These are phyloP conservation scores for Pyrrhia umbra DNA, from an alignment of 2,888 invertebrate species.

Conservation along the genomic window DNA sequence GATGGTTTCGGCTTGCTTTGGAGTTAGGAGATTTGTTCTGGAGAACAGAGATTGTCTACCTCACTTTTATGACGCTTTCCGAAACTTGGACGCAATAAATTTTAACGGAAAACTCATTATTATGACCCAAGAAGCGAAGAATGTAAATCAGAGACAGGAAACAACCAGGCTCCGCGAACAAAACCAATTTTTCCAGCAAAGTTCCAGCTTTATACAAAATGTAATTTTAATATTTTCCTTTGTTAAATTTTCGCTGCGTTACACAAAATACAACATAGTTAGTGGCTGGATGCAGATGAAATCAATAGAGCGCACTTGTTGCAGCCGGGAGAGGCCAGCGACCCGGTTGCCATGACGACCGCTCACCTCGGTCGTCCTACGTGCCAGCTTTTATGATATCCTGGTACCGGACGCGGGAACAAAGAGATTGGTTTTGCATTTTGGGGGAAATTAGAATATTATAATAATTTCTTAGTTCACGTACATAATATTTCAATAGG, in stretches of 20 bases:
- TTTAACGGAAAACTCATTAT: neutral
- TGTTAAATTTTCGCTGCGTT: slow-evolving; percentile 20
- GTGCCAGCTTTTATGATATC: slow-evolving; percentile 31
- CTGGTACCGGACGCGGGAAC: slow-evolving; percentile 48
- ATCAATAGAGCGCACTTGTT: slow-evolving; percentile 74
- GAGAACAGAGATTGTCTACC: neutral
- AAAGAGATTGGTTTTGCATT: slow-evolving; percentile 9
- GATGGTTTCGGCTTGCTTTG: neutral
- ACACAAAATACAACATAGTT: slow-evolving; percentile 41
- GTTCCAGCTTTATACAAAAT: slow-evolving; percentile 1
- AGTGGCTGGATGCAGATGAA: slow-evolving; percentile 63
- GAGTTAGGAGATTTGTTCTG: neutral
- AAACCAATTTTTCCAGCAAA: neutral
- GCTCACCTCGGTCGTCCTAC: slow-evolving; percentile 49
- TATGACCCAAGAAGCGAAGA: neutral
- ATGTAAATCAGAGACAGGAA: too few relatives aligned
- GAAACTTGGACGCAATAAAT: neutral
- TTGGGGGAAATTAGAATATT: neutral
- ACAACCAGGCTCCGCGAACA: too few relatives aligned
- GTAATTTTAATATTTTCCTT: slow-evolving; percentile 24
- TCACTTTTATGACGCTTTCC: neutral
- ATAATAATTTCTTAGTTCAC: too few relatives aligned
- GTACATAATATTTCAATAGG: too few relatives aligned
- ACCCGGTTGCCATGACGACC: slow-evolving; percentile 69
- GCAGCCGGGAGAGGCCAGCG: slow-evolving; percentile 59